Percentiles rank a stretch among this genome's conserved stretches.
phyloP scores from a whole-genome alignment of 2,797 vertebrate genomes.

The Notolepis coatsorum region DNA sequence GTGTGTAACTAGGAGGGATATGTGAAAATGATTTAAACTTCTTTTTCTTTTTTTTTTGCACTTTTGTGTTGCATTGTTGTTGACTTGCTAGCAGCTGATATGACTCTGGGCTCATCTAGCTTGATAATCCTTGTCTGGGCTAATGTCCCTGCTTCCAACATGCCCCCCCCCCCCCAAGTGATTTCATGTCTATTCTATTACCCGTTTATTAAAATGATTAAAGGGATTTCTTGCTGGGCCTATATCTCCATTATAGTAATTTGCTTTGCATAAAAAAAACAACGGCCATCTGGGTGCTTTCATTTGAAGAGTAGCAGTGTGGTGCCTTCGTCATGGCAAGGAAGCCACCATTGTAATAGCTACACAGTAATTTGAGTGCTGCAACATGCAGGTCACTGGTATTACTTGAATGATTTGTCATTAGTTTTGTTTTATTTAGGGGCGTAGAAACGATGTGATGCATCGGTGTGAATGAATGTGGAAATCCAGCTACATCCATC shows the following conservation, averaged over 20 bases:
- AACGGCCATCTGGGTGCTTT: conserved; percentile 33
- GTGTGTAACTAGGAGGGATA: too few species aligned
- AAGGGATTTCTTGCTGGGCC: conserved; percentile 22
- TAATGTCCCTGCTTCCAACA: conserved; percentile 2
- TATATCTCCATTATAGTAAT: conserved; percentile 41
- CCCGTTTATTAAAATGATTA: conserved; percentile 41
- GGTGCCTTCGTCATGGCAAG: conserved; percentile 1
- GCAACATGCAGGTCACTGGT: not conserved
- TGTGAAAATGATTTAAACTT: too few species aligned
- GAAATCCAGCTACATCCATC: too few species aligned
- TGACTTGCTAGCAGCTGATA: conserved; percentile 4
- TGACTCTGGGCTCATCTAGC: not conserved
- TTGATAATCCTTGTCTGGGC: conserved; percentile 25
- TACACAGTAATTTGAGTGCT: not conserved
- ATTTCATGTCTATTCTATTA: conserved; percentile 10
- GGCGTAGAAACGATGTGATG: too few species aligned
- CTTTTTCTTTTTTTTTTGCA: not conserved
- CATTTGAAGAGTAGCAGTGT: conserved; percentile 14
- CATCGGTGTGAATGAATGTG: too few species aligned
- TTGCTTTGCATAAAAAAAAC: conserved; percentile 39
- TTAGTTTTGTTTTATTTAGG: too few species aligned
- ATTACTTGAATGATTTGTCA: not conserved
- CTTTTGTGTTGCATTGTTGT: not conserved
- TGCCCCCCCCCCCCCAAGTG: not conserved
- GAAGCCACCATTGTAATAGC: conserved; percentile 1